A percentile compares a stretch with the other conserved stretches of the same genome.
Conservation (phyloP, 2,797 vertebrate genomes). For the Trematomus bernacchii region DNA sequence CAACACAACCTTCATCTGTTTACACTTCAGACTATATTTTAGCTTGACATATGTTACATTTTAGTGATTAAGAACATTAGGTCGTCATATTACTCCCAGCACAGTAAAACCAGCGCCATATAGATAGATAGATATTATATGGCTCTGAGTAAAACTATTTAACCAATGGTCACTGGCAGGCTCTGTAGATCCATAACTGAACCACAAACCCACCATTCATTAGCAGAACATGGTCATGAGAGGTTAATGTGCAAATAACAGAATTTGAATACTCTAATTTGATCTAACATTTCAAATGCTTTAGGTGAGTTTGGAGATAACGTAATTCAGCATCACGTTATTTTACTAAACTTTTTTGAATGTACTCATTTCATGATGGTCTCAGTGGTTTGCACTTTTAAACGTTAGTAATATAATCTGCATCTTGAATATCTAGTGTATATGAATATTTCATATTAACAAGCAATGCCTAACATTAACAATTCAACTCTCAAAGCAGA, state of each 20-base stretch:
- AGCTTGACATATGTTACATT: slow-evolving; percentile 59
- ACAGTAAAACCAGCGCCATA: slow-evolving; percentile 27
- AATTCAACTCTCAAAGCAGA: background rate
- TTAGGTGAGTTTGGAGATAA: background rate
- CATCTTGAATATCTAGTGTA: slow-evolving; percentile 16
- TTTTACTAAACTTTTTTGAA: background rate
- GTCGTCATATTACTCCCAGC: slow-evolving; percentile 49
- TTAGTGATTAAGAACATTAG: slow-evolving; percentile 40
- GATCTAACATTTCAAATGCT: slow-evolving; percentile 6
- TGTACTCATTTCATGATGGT: background rate
- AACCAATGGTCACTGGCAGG: slow-evolving; percentile 58
- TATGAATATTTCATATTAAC: slow-evolving; percentile 21
- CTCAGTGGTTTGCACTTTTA: slow-evolving; percentile 14
- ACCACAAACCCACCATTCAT: slow-evolving; percentile 71
- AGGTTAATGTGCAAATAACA: slow-evolving; percentile 28
- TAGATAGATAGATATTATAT: too few species aligned
- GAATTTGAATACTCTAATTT: slow-evolving; percentile 12
- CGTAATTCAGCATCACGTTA: background rate
- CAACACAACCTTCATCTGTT: slow-evolving; percentile 56
- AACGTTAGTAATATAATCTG: slow-evolving; percentile 5
- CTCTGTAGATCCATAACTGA: slow-evolving; percentile 41
- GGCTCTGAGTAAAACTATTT: slow-evolving; percentile 34
- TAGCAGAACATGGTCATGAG: slow-evolving; percentile 25
- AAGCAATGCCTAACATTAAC: background rate
- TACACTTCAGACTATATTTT: slow-evolving; percentile 49